phyloP scores from a whole-genome alignment of 2,888 invertebrate genomes.

The Lasioglossum calceatum region DNA sequence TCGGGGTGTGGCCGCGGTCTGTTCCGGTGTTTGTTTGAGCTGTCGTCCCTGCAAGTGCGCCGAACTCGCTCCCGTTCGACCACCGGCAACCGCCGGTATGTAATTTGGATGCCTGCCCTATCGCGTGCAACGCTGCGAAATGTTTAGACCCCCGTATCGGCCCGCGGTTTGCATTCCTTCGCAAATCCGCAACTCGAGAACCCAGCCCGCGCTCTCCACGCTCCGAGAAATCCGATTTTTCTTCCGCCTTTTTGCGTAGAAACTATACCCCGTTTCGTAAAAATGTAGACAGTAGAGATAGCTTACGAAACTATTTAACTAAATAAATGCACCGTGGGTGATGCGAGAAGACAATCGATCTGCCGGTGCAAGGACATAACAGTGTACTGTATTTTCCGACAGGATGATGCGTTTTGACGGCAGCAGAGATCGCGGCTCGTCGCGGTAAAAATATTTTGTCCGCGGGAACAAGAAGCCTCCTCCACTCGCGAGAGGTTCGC shows the following conservation, averaged over 20 bases:
- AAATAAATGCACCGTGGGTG: background rate
- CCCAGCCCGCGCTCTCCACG: background rate
- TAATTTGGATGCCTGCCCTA: conserved; percentile 4
- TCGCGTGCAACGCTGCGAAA: conserved; percentile 1
- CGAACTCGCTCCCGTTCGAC: conserved; percentile 20
- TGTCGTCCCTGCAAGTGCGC: conserved; percentile 20
- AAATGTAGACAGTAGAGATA: background rate
- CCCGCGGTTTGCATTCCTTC: background rate
- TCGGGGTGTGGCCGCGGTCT: conserved; percentile 30
- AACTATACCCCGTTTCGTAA: background rate
- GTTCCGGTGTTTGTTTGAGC: conserved; percentile 14
- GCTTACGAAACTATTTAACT: too few species aligned
- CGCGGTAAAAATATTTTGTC: conserved; percentile 43
- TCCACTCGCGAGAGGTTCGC: conserved; percentile 36
- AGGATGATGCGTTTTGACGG: background rate
- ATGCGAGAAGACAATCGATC: background rate
- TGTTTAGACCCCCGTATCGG: conserved; percentile 13
- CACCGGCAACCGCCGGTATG: background rate
- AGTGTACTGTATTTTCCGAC: background rate
- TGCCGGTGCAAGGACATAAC: background rate
- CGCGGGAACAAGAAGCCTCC: conserved; percentile 29
- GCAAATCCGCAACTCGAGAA: background rate
- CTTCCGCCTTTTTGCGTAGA: background rate
- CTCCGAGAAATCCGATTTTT: background rate
- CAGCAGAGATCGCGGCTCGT: background rate